Evolutionary conservation across 2,113 vertebrate species (phyloP).

Genomic region (Zapus hudsonius): DNA sequence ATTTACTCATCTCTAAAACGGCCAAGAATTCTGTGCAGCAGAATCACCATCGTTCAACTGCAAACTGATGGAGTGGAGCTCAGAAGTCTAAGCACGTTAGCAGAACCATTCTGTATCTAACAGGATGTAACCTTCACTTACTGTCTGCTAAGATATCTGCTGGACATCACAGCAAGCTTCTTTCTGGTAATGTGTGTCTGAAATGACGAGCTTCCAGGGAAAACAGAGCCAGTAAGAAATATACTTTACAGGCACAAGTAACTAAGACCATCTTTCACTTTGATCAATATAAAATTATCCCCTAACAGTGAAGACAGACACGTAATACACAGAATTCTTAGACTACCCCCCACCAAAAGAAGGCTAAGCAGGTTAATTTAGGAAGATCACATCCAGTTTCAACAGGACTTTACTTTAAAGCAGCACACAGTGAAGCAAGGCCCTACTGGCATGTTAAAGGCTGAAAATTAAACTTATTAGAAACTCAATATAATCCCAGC

Average conservation of each 20-base stretch:
- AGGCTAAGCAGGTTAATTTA: neutral
- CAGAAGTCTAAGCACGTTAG: neutral
- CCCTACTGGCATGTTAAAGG: constrained; percentile 26
- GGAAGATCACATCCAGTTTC: neutral
- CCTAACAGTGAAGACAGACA: neutral
- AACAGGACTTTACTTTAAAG: constrained; percentile 30
- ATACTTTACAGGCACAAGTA: neutral
- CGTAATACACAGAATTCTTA: neutral
- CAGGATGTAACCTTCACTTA: neutral
- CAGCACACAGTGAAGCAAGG: neutral
- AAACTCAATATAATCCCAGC: constrained; percentile 14
- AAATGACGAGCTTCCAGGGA: neutral
- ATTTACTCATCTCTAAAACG: neutral
- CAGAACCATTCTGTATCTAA: neutral
- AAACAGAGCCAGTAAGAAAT: constrained; percentile 8
- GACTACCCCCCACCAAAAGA: neutral
- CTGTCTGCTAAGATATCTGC: neutral
- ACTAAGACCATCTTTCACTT: neutral
- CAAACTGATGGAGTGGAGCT: neutral
- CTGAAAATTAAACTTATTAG: constrained; percentile 48
- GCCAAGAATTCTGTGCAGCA: neutral
- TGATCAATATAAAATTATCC: constrained; percentile 19
- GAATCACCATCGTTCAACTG: constrained; percentile 28
- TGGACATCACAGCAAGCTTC: constrained; percentile 16
- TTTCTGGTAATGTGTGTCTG: neutral